Conservation (phyloP, 2,888 invertebrate species). For the Marronus borbonicus region DNA sequence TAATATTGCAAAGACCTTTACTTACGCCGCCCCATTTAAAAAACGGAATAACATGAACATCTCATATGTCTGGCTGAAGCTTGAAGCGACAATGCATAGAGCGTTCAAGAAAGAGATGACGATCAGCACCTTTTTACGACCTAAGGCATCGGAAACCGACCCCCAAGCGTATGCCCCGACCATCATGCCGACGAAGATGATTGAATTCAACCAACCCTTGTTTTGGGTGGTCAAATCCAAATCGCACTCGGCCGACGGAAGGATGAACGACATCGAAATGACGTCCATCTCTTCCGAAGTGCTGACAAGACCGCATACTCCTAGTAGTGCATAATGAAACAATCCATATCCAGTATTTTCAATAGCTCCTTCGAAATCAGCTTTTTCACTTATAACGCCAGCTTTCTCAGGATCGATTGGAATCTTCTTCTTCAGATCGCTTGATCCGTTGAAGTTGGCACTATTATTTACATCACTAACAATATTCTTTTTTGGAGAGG, state of each 20-base stretch:
- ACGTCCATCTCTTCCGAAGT: conserved; percentile 97
- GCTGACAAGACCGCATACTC: conserved; percentile 94
- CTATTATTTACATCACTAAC: conserved; percentile 92
- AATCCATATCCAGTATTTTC: conserved; percentile 90
- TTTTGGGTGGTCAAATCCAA: conserved; percentile 87
- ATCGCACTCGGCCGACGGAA: conserved; percentile 95
- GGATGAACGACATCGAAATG: conserved; percentile 94
- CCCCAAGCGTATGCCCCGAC: conserved; percentile 95
- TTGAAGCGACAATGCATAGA: conserved; percentile 90
- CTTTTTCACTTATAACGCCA: conserved; percentile 75
- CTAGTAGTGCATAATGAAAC: conserved; percentile 91
- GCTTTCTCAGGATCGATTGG: conserved; percentile 50
- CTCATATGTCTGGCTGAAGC: conserved; percentile 90
- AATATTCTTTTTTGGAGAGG: conserved; percentile 79
- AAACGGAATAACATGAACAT: conserved; percentile 93
- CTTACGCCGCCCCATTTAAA: conserved; percentile 95
- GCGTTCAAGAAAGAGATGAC: conserved; percentile 93
- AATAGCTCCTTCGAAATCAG: conserved; percentile 91
- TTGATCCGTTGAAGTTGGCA: conserved; percentile 85
- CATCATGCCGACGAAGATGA: conserved; percentile 87
- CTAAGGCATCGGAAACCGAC: conserved; percentile 89
- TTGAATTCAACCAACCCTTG: conserved; percentile 83
- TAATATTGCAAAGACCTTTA: conserved; percentile 60
- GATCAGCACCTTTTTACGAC: conserved; percentile 90
- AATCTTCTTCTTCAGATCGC: conserved; percentile 71